Evolutionary conservation across 1,140 invertebrate species (phyloP).

Genomic region (Uloborus diversus): DNA sequence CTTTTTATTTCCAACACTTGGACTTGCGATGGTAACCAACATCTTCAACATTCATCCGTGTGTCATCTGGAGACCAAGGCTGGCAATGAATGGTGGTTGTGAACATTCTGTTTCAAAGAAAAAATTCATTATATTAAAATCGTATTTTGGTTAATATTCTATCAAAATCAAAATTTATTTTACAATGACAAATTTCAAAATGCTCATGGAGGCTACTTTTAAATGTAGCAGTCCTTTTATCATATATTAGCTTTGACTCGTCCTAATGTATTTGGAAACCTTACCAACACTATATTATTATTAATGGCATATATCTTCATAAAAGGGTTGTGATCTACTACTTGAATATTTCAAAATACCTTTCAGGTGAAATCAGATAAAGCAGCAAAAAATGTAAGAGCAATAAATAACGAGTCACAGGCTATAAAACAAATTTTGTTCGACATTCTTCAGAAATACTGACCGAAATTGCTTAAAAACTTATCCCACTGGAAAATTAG

Average conservation of each 20-base stretch:
- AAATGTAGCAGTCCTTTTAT: too few relatives aligned
- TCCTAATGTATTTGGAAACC: background rate
- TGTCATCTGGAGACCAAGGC: constrained; percentile 43
- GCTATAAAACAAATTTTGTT: too few relatives aligned
- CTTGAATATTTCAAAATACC: too few relatives aligned
- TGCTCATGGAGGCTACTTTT: background rate
- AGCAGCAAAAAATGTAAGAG: too few relatives aligned
- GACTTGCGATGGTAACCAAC: background rate
- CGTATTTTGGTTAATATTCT: background rate
- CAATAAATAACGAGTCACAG: too few relatives aligned
- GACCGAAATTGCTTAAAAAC: too few relatives aligned
- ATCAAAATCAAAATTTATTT: background rate
- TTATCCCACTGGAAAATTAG: too few relatives aligned
- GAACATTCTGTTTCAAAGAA: constrained; percentile 7
- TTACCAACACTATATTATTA: background rate
- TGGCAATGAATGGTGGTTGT: constrained; percentile 26
- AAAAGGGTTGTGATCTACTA: too few relatives aligned
- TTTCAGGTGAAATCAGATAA: too few relatives aligned
- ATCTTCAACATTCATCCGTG: constrained; percentile 10
- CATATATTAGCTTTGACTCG: background rate
- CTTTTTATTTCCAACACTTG: background rate
- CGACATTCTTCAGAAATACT: too few relatives aligned
- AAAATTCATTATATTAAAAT: background rate
- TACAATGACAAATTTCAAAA: background rate
- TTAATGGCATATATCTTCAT: too few relatives aligned